Base-by-base conservation (phyloP, 2,888 invertebrate species). In the Chrysolina americana region DNA sequence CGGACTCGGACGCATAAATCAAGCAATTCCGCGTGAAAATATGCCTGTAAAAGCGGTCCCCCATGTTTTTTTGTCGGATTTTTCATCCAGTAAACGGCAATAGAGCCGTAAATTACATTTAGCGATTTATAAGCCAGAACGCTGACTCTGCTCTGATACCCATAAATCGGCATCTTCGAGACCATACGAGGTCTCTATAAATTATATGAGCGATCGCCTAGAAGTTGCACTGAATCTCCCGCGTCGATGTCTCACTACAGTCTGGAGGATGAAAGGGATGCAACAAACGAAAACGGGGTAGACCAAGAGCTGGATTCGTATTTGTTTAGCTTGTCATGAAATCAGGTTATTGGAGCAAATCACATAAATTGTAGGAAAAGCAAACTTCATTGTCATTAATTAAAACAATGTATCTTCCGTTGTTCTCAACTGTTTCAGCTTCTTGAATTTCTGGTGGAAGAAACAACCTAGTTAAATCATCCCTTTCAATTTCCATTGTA, bases 81-180 rank as follows among this genome's bases (percentile, higher is more conserved):
- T 71, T 75, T 75, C 71, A 75, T 75, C 65, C 65, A 53, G 65
- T 72, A 72, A 75, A 75, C 69, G 71, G 71, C 53, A 23, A 62
- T 65, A 65, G 56, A 72, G 65, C 71, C 62, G 71, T 75, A 75
- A 75, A 75, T 75, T 72, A 65, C 75, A 69, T 23, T 59, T 65
- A 62, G 65, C 69, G 75, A 75, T 75, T 71, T 75, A 75, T 71
- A 69, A 75, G 69, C 56, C 36, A 19, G 44, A 69, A 47, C 41
- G 69, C 68, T 69, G 75, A 72, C 62, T 75, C 41, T 62, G 75
- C 75, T 59, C 15, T 59, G 62, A 62, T 65, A 48, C 59, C 64
- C 8, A 75, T 75, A 75, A 75, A 71, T 75, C 65, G 65, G 41
- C 47, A 28, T 59, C 59, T 59, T 59, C 36, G n/a, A 59, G 59